phyloP scores from a whole-genome alignment of 1,140 invertebrate genomes.

The Macrobrachium nipponense region DNA sequence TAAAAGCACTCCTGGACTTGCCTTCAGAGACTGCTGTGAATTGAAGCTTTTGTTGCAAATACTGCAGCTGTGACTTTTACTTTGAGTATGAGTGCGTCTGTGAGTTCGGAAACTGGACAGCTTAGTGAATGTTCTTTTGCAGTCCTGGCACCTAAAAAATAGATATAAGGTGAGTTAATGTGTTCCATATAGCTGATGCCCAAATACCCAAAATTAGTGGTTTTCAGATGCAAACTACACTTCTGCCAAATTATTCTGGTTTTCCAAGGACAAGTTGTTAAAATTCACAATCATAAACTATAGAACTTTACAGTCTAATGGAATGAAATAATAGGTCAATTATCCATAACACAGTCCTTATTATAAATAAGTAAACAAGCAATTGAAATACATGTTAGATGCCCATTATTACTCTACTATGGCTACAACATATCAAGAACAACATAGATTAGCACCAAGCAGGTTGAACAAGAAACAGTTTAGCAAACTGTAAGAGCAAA shows the following conservation, averaged over 20 bases:
- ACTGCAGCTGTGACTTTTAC: constrained; percentile 21
- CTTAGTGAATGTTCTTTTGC: constrained; percentile 38
- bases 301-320: no score
- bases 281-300: not conserved
- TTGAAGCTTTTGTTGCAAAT: constrained; percentile 35
- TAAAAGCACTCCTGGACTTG: not conserved
- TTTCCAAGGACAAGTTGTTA: not conserved
- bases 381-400: no score
- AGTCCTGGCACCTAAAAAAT: constrained; percentile 30
- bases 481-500: not conserved
- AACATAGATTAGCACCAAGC: no score
- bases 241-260: not conserved
- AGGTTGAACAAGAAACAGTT: no score
- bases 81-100: constrained; percentile 24
- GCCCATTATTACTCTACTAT: no score
- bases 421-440: no score
- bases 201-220: not conserved
- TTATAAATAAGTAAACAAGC: no score
- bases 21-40: constrained; percentile 33
- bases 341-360: no score
- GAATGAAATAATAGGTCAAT: no score
- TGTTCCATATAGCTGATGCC: not conserved
- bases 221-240: not conserved
- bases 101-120: constrained; percentile 29
- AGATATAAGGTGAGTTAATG: not conserved